Evolutionary conservation across 2,888 invertebrate species (phyloP), one percentile per base, ranked within the genome.

Genomic region (Magallana nippona): DNA sequence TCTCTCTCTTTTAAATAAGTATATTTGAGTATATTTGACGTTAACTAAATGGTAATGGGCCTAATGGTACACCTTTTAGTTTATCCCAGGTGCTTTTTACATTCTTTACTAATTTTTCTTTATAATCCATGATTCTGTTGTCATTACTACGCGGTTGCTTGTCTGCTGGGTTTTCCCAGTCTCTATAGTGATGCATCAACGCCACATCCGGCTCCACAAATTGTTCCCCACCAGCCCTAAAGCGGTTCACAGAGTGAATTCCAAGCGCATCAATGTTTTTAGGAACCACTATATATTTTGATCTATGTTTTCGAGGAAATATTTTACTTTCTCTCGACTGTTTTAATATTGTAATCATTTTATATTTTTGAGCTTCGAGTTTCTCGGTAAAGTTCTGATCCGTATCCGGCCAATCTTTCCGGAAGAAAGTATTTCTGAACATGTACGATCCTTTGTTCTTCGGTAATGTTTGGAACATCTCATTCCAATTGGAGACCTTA

Each of bases 221-320:
- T 10, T 81, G 62, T 3, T 63, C 71, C 13, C 78, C 81, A 56
- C 60, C 32, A 0, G 84, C 85, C 1, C 87, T 78, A 19, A 83
- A 78, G 10, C 57, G 58, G 87, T 88, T 89, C 10, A 91, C 85
- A 57, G 88, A 87, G 78, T 92, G 92, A 27, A 92, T 90, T n/a
- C 91, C 90, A 3, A 91, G 87, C 10, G 84, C 84, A 10, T 88
- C 88, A 5, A 90, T 88, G 1, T 81, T 71, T 10, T 22, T 17
- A 1, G 92, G 90, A 71, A 88, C 86, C 0, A 90, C 86, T n/a
- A 92, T 90, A 56, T 88, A 89, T 85, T 92, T 92, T 15, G 92
- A 90, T 19, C 92, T 85, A 10, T 82, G 81, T 62, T 82, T 84
- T n/a, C 79, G 78, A 0, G 85, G 84, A 17, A 88, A 86, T 17